Percentiles rank a stretch among this genome's conserved stretches.
phyloP scores from a whole-genome alignment of 1,140 invertebrate species.

The Hyles vespertilio region DNA sequence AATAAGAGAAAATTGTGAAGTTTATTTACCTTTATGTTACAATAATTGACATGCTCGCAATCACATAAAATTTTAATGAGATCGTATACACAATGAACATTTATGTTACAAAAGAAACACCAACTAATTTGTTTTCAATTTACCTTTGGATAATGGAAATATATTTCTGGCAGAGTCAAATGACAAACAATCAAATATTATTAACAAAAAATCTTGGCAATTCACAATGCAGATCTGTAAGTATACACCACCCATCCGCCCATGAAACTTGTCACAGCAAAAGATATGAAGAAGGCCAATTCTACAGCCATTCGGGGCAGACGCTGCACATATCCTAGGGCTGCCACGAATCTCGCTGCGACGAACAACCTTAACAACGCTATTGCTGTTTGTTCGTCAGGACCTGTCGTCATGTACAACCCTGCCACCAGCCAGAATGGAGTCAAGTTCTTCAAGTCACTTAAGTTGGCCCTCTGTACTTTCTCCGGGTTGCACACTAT shows the following conservation, averaged over 20 bases:
- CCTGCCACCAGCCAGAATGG: slow-evolving; percentile 49
- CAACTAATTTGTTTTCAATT: too few relatives aligned
- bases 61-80: neutral
- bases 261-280: slow-evolving; percentile 42
- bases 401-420: slow-evolving; percentile 45
- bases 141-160: too few relatives aligned
- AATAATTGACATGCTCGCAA: neutral
- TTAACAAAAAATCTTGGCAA: too few relatives aligned
- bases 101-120: too few relatives aligned
- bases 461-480: slow-evolving; percentile 38
- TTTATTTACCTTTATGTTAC: neutral
- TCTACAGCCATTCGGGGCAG: slow-evolving; percentile 26
- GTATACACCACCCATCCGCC: slow-evolving; percentile 32
- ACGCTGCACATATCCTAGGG: slow-evolving; percentile 26
- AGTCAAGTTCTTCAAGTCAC: slow-evolving; percentile 47
- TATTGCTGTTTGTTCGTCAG: slow-evolving; percentile 27
- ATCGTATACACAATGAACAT: neutral
- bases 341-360: slow-evolving; percentile 31
- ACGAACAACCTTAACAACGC: slow-evolving; percentile 33
- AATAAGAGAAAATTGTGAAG: too few relatives aligned
- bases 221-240: slow-evolving; percentile 18
- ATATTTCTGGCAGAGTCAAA: too few relatives aligned
- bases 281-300: slow-evolving; percentile 36
- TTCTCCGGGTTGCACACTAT: slow-evolving; percentile 37
- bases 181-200: too few relatives aligned